These are phyloP conservation scores for Aradus depressus DNA, from an alignment of 2,888 invertebrate species.

Conservation along the genomic window DNA sequence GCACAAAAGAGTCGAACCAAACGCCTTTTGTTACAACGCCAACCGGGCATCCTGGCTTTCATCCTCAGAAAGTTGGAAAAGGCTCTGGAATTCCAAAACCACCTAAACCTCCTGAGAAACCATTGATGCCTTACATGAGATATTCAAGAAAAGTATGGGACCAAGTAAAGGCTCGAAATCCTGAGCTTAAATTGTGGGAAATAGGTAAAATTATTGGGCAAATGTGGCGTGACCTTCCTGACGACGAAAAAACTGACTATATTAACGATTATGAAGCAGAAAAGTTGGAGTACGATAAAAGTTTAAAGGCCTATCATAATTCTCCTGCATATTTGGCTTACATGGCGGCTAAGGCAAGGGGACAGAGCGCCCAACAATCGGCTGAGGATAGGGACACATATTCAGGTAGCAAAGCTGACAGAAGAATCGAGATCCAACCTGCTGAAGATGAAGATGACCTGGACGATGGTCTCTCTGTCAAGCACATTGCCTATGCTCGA, in stretches of 20 bases:
- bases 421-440: slow-evolving; percentile 90
- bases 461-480: slow-evolving; percentile 89
- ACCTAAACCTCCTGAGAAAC: slow-evolving; percentile 96
- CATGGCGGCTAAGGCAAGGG: slow-evolving; percentile 84
- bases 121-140: slow-evolving; percentile 97
- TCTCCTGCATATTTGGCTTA: slow-evolving; percentile 90
- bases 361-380: slow-evolving; percentile 43
- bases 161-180: slow-evolving; percentile 87
- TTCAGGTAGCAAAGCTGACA: slow-evolving; percentile 35
- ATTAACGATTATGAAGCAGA: slow-evolving; percentile 94
- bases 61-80: slow-evolving; percentile 89
- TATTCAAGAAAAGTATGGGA: slow-evolving; percentile 98
- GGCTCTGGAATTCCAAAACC: slow-evolving; percentile 71
- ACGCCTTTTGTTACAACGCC: slow-evolving; percentile 80
- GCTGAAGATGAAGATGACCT: slow-evolving; percentile 89
- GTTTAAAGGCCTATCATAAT: slow-evolving; percentile 87
- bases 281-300: slow-evolving; percentile 90
- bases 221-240: slow-evolving; percentile 94
- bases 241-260: slow-evolving; percentile 82
- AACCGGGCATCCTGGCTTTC: slow-evolving; percentile 85
- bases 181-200: slow-evolving; percentile 95
- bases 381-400: slow-evolving; percentile 27
- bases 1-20: slow-evolving; percentile 40
- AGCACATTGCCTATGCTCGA: slow-evolving; percentile 88
- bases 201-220: slow-evolving; percentile 95